These are phyloP conservation scores for Onychomys torridus DNA, from an alignment of 2,797 vertebrate species.

Conservation along the genomic window DNA sequence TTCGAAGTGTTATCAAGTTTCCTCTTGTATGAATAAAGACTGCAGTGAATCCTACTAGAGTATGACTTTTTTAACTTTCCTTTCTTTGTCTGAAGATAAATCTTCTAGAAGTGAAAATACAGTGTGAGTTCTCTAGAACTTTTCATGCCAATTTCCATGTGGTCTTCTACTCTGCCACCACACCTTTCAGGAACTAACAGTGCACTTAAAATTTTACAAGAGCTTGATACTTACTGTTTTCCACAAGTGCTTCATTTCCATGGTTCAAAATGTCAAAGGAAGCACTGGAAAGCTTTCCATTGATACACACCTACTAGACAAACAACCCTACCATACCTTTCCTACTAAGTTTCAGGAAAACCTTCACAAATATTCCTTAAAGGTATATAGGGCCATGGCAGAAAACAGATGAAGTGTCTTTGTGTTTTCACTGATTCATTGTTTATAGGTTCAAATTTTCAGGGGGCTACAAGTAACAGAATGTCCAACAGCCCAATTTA, in stretches of 20 bases:
- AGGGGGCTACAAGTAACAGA: neutral
- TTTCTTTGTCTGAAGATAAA: conserved; percentile 39
- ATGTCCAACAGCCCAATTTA: conserved; percentile 14
- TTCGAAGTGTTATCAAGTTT: neutral
- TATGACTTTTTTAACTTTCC: conserved; percentile 18
- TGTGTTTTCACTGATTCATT: neutral
- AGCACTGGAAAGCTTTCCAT: neutral
- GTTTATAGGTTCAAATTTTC: neutral
- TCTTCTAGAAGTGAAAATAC: conserved; percentile 38
- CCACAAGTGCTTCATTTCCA: neutral
- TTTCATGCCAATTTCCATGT: neutral
- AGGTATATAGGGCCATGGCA: neutral
- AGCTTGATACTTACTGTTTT: neutral
- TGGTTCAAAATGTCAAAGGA: conserved; percentile 45
- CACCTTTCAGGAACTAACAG: neutral
- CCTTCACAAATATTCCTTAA: conserved; percentile 6
- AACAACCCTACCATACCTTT: neutral
- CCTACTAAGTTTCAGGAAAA: neutral
- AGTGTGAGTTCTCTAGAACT: conserved; percentile 19
- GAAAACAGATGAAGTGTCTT: neutral
- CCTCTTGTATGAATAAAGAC: neutral
- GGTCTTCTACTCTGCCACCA: neutral
- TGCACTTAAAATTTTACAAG: neutral
- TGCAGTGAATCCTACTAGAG: neutral
- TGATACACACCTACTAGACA: neutral